A percentile compares a stretch with the other conserved stretches of the same genome.
phyloP scores from a whole-genome alignment of 2,113 vertebrate genomes.

The Vulpes lagopus region DNA sequence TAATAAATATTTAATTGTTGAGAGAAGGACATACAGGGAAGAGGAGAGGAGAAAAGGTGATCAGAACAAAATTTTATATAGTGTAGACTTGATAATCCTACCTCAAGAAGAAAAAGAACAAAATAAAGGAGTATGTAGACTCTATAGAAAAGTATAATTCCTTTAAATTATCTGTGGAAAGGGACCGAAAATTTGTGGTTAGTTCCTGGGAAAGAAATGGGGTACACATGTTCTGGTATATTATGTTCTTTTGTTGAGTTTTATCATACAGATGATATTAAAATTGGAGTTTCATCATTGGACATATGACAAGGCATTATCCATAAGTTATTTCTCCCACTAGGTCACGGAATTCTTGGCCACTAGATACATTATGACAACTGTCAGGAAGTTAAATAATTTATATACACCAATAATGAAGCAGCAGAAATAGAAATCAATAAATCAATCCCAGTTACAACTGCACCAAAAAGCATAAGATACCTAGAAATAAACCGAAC shows the following conservation, averaged over 20 bases:
- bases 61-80: not conserved
- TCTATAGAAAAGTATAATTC: not conserved
- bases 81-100: not conserved
- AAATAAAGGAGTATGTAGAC: not conserved
- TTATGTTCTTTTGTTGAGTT: not conserved
- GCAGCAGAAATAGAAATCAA: too few species aligned
- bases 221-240: not conserved
- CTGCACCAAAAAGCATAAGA: too few species aligned
- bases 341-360: not conserved
- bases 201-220: not conserved
- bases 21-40: not conserved
- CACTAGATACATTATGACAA: not conserved
- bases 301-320: not conserved
- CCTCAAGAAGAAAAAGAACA: not conserved
- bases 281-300: not conserved
- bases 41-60: not conserved
- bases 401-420: too few species aligned
- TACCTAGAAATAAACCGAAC: too few species aligned
- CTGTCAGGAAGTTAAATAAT: not conserved
- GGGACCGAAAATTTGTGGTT: not conserved
- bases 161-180: not conserved
- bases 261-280: not conserved
- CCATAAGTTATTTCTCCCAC: not conserved
- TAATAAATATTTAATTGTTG: not conserved
- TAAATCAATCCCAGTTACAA: too few species aligned